A percentile compares a stretch with the other conserved stretches of the same genome.
Conservation (phyloP, 2,888 invertebrate species). For the Andrena camellia region DNA sequence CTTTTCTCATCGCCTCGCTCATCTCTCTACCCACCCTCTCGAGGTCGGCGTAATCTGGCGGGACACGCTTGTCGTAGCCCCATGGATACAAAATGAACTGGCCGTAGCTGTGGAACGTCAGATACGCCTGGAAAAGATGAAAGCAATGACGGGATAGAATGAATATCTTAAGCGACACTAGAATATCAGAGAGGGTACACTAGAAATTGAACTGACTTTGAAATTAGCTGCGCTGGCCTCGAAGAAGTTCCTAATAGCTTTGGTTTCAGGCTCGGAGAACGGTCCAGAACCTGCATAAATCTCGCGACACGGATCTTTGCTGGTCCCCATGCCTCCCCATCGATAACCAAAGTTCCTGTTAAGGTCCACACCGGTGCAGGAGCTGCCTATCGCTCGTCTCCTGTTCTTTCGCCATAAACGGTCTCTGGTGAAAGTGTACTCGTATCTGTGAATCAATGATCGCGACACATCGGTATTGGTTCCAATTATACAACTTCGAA, state of each 20-base stretch:
- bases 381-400: constrained; percentile 86
- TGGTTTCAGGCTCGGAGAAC: constrained; percentile 95
- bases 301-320: constrained; percentile 93
- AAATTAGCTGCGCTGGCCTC: constrained; percentile 83
- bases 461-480: background rate
- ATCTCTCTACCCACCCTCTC: constrained; percentile 90
- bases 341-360: constrained; percentile 95
- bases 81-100: constrained; percentile 95
- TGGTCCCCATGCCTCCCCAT: constrained; percentile 95
- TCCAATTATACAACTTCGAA: background rate
- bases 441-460: constrained; percentile 89
- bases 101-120: constrained; percentile 94
- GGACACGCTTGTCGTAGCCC: constrained; percentile 92
- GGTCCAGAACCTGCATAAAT: constrained; percentile 92
- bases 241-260: constrained; percentile 88
- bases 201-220: constrained; percentile 69
- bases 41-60: constrained; percentile 90
- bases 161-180: background rate
- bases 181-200: background rate
- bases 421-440: constrained; percentile 92
- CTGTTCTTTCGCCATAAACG: constrained; percentile 94
- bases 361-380: constrained; percentile 92
- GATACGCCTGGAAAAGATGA: constrained; percentile 88
- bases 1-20: constrained; percentile 88
- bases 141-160: too few species aligned